These are phyloP conservation scores for Gnathonemus echidnorhynchus DNA, from an alignment of 2,113 vertebrate genomes.

Conservation along the genomic window DNA sequence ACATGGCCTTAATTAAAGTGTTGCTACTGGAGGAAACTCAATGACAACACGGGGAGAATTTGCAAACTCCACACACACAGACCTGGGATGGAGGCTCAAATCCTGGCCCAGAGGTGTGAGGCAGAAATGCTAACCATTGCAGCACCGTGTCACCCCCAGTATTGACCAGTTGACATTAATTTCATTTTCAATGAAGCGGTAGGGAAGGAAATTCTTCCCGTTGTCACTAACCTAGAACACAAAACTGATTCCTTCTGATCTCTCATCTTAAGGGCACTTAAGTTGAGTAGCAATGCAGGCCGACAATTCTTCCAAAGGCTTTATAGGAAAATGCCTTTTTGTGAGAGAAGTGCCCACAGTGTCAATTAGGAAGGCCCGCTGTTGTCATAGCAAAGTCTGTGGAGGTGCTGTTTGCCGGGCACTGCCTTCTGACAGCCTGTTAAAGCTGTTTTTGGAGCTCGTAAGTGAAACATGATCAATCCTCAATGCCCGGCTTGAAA, in stretches of 20 bases:
- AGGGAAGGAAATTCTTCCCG: neutral
- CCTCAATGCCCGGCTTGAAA: neutral
- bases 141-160: neutral
- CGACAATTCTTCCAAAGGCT: neutral
- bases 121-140: neutral
- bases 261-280: neutral
- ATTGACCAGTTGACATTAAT: neutral
- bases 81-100: neutral
- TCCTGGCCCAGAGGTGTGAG: neutral
- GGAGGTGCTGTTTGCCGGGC: neutral
- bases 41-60: neutral
- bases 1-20: too few relatives aligned
- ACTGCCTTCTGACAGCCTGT: neutral
- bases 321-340: constrained; percentile 12
- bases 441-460: neutral
- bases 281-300: neutral
- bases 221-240: neutral
- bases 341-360: neutral
- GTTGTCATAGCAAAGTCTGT: neutral
- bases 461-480: neutral
- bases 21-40: neutral
- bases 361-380: neutral
- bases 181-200: neutral
- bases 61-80: neutral
- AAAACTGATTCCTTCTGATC: neutral